Evolutionary conservation across 2,113 vertebrate species (phyloP).

Genomic region (Pluvialis apricaria): DNA sequence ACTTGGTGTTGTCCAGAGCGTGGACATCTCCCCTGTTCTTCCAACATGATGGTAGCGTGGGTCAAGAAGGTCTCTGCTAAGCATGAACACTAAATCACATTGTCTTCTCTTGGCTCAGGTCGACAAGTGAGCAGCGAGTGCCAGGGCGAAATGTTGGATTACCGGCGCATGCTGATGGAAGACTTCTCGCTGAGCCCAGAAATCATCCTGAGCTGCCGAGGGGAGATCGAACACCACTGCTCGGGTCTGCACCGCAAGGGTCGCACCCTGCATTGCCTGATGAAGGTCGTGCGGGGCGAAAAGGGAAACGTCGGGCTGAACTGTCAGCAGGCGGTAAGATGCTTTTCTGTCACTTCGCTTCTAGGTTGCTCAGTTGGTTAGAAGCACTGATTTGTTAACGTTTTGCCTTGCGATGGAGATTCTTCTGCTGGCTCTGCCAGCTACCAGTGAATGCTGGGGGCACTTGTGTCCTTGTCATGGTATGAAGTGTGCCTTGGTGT

Average conservation of each 20-base stretch:
- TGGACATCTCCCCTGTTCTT: fast-evolving
- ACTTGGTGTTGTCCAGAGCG: too few species aligned
- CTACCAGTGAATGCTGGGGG: neutral
- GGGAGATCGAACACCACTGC: slow-evolving; percentile 92
- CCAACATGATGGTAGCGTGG: fast-evolving
- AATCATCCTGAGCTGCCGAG: slow-evolving; percentile 93
- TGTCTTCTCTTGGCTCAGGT: slow-evolving; percentile 68
- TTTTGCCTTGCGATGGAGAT: neutral
- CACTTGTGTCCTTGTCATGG: neutral
- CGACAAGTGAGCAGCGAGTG: slow-evolving; percentile 93
- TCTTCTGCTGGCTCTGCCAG: neutral
- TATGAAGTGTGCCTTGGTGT: neutral
- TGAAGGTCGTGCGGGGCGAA: slow-evolving; percentile 88
- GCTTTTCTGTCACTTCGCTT: fast-evolving
- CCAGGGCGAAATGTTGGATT: slow-evolving; percentile 97
- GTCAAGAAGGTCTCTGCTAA: neutral
- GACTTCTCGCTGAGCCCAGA: slow-evolving; percentile 96
- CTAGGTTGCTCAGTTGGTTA: neutral
- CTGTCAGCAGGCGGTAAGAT: slow-evolving; percentile 91
- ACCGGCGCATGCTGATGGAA: slow-evolving; percentile 96
- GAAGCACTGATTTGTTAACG: fast-evolving
- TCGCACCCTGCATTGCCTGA: slow-evolving; percentile 93
- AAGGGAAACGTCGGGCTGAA: slow-evolving; percentile 81
- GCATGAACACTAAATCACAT: neutral
- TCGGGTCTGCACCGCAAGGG: slow-evolving; percentile 94